phyloP scores from a whole-genome alignment of 2,888 invertebrate species.

The Hemaris fuciformis region DNA sequence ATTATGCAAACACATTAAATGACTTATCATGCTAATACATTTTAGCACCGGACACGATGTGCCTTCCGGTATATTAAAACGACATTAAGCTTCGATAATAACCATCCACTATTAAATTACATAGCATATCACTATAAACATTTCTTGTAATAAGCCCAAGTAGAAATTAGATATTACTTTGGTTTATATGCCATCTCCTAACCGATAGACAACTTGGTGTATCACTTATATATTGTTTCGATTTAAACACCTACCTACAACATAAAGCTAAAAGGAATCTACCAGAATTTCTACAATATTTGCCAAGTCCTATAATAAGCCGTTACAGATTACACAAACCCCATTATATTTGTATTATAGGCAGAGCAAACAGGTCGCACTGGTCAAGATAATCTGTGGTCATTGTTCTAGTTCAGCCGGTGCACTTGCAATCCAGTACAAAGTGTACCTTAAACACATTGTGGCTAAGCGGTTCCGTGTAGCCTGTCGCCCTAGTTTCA shows the following conservation, averaged over 20 bases:
- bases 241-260: no score
- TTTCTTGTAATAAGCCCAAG: background rate
- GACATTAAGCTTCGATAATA: no score
- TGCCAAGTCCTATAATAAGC: no score
- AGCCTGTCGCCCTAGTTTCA: background rate
- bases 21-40: background rate
- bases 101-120: background rate
- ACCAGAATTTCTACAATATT: no score
- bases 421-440: background rate
- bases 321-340: background rate
- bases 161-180: background rate
- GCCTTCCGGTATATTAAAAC: background rate
- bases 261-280: no score
- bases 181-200: no score
- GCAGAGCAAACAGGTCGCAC: background rate
- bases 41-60: background rate
- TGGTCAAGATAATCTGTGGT: background rate
- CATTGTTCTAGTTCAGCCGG: background rate
- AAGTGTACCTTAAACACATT: background rate
- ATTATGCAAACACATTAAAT: background rate
- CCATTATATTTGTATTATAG: background rate
- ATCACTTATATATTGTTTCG: no score
- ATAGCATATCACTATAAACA: background rate
- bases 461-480: conserved; percentile 3
- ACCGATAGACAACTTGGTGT: no score